These are phyloP conservation scores for Plestiodon gilberti DNA, from an alignment of 2,113 vertebrate species.

Conservation along the genomic window DNA sequence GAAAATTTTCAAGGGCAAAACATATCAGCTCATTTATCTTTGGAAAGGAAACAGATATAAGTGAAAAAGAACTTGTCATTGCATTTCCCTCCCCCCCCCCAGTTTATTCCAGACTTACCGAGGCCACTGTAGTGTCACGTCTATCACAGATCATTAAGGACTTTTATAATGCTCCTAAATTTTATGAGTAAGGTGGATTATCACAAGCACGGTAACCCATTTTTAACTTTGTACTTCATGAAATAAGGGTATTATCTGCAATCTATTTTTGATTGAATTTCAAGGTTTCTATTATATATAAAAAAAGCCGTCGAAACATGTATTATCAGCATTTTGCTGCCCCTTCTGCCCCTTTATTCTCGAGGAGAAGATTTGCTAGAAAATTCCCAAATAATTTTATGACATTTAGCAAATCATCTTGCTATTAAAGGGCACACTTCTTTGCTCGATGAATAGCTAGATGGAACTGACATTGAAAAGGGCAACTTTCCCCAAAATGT, in stretches of 20 bases:
- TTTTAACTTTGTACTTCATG: slow-evolving; percentile 46
- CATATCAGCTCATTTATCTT: neutral
- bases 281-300: slow-evolving; percentile 33
- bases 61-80: neutral
- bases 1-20: slow-evolving; percentile 31
- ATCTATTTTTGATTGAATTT: slow-evolving; percentile 52
- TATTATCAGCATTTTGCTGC: slow-evolving; percentile 60
- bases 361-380: slow-evolving; percentile 41
- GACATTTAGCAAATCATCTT: slow-evolving; percentile 57
- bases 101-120: slow-evolving; percentile 32
- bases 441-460: neutral
- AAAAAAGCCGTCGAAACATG: neutral
- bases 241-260: slow-evolving; percentile 55
- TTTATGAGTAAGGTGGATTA: slow-evolving; percentile 56
- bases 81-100: slow-evolving; percentile 15
- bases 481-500: slow-evolving; percentile 41
- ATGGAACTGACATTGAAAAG: slow-evolving; percentile 29
- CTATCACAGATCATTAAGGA: slow-evolving; percentile 29
- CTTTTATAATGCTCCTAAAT: slow-evolving; percentile 51
- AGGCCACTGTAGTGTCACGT: slow-evolving; percentile 36
- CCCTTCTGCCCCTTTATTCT: slow-evolving; percentile 38
- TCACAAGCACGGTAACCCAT: slow-evolving; percentile 48
- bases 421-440: slow-evolving; percentile 10
- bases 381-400: slow-evolving; percentile 61
- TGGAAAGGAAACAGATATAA: slow-evolving; percentile 33